These are phyloP conservation scores for Oppia nitens DNA, from an alignment of 1,140 invertebrate genomes.

Conservation along the genomic window DNA sequence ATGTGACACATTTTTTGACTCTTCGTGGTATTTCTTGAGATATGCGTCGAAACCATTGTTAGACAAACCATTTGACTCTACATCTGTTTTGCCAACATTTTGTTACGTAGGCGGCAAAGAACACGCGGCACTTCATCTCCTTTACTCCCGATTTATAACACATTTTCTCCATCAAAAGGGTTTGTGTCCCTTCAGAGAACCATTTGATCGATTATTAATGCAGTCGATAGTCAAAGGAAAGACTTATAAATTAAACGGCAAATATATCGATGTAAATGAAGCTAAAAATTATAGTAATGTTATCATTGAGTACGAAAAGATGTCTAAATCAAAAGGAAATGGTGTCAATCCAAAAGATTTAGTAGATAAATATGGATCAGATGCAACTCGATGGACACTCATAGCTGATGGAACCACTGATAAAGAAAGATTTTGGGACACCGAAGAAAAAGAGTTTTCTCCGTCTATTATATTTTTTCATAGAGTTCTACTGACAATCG, in stretches of 20 bases:
- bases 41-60: conserved; percentile 71
- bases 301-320: conserved; percentile 75
- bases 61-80: conserved; percentile 45
- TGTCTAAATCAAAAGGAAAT: conserved; percentile 97
- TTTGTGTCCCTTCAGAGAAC: conserved; percentile 50
- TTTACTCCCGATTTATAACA: conserved; percentile 85
- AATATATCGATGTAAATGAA: conserved; percentile 55
- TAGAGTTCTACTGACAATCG: conserved; percentile 15
- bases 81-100: conserved; percentile 65
- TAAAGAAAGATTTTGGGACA: conserved; percentile 58
- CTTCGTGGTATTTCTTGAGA: conserved; percentile 93
- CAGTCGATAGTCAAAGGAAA: conserved; percentile 89
- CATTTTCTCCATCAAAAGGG: conserved; percentile 74
- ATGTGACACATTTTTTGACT: conserved; percentile 99
- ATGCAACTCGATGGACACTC: conserved; percentile 69
- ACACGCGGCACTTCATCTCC: conserved; percentile 87
- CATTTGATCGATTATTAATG: conserved; percentile 74
- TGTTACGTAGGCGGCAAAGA: conserved; percentile 94
- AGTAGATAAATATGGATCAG: conserved; percentile 61
- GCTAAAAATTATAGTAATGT: conserved; percentile 41
- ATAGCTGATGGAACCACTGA: conserved; percentile 67
- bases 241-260: conserved; percentile 59
- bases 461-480: conserved; percentile 14
- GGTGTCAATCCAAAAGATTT: conserved; percentile 79
- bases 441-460: conserved; percentile 13